Percentiles rank a stretch among this genome's conserved stretches.
These are phyloP conservation scores for Bombus haemorrhoidalis DNA, from an alignment of 1,140 invertebrate species.

Conservation along the genomic window DNA sequence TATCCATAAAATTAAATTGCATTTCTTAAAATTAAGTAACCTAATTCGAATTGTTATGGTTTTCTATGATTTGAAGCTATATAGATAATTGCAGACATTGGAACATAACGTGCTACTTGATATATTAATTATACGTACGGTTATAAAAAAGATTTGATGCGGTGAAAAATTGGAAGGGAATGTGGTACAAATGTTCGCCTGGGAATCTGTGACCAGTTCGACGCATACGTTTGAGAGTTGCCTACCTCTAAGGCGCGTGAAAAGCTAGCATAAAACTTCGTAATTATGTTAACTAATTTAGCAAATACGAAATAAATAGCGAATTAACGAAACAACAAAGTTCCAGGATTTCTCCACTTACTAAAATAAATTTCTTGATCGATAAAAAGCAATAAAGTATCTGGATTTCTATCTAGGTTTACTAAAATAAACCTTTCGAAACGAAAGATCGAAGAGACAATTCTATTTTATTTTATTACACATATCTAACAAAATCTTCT, in stretches of 20 bases:
- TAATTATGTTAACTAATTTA: not conserved
- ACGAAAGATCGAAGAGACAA: too few relatives aligned
- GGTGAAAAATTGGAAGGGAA: not conserved
- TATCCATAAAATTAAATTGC: too few relatives aligned
- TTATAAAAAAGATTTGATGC: not conserved
- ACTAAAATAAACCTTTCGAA: too few relatives aligned
- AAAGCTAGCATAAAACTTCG: not conserved
- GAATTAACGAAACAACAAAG: not conserved
- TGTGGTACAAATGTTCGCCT: too few relatives aligned
- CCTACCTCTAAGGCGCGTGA: constrained; percentile 7
- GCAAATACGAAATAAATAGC: not conserved
- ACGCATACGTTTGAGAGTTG: not conserved
- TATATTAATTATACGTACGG: not conserved
- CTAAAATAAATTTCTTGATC: too few relatives aligned
- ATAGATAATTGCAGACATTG: not conserved
- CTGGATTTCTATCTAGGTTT: too few relatives aligned
- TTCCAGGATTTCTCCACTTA: too few relatives aligned
- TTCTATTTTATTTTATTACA: too few relatives aligned
- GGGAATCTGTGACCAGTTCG: constrained; percentile 15
- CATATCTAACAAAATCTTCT: too few relatives aligned
- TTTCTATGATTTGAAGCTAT: not conserved
- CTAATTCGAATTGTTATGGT: too few relatives aligned
- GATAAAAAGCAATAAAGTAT: too few relatives aligned
- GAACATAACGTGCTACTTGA: not conserved
- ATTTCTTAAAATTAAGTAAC: too few relatives aligned